Conservation (phyloP, 2,888 invertebrate genomes). For the Neoscelio sp. region DNA sequence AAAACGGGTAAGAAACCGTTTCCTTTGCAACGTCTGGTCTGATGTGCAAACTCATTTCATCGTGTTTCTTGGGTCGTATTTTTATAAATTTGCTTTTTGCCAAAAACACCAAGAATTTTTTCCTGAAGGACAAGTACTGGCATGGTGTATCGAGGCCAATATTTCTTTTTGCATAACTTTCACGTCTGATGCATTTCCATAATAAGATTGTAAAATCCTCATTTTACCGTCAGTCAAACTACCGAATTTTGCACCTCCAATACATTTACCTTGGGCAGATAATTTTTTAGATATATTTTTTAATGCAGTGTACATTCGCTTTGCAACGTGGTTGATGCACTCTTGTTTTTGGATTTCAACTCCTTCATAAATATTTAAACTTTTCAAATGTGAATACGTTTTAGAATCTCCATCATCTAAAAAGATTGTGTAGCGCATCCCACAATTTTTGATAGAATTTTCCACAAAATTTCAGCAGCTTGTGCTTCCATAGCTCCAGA, state of each 20-base stretch:
- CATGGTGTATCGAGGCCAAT: no score
- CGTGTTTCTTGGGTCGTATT: no score
- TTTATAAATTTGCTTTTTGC: no score
- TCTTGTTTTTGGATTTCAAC: background rate
- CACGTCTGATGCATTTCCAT: no score
- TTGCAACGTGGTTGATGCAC: slow-evolving; percentile 7
- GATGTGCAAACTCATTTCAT: no score
- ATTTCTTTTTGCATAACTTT: no score
- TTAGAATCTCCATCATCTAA: slow-evolving; percentile 2
- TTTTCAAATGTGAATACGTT: background rate
- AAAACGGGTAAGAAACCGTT: no score
- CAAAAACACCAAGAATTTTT: no score
- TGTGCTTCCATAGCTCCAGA: slow-evolving; percentile 6
- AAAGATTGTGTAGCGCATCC: background rate
- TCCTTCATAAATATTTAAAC: background rate
- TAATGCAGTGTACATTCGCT: background rate
- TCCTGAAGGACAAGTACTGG: no score
- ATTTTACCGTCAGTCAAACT: background rate
- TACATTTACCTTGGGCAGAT: no score
- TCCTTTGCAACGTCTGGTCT: no score
- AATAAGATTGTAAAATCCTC: no score
- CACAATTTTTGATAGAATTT: background rate
- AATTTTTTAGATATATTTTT: background rate
- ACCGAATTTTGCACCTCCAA: background rate
- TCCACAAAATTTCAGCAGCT: slow-evolving; percentile 9